Conservation (phyloP, 2,113 vertebrate species). For the Oryzias melastigma region DNA sequence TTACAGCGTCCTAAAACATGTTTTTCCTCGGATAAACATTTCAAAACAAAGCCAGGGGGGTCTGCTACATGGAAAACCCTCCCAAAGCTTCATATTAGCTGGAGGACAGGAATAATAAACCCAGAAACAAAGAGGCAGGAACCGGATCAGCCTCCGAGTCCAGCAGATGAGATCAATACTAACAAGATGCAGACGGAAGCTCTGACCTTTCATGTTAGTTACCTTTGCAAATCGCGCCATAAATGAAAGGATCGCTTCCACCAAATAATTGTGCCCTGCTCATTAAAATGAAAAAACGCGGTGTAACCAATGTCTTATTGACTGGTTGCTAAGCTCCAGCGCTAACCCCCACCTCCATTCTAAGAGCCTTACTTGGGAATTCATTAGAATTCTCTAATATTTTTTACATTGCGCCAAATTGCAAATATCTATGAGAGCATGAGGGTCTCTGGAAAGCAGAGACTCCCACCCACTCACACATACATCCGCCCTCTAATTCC, state of each 20-base stretch:
- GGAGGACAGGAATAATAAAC: background rate
- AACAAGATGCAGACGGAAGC: background rate
- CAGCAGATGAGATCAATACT: constrained; percentile 14
- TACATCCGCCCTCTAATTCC: no score
- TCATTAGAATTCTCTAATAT: background rate
- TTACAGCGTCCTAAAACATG: background rate
- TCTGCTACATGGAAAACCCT: background rate
- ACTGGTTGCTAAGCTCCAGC: background rate
- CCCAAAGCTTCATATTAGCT: no score
- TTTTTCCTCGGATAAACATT: background rate
- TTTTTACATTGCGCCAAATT: background rate
- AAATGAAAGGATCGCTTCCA: background rate
- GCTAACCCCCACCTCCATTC: rapidly evolving
- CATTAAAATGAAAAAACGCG: rapidly evolving
- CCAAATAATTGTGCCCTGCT: background rate
- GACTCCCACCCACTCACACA: background rate
- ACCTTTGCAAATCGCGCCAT: constrained; percentile 1
- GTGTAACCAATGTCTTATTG: background rate
- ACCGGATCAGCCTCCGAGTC: background rate
- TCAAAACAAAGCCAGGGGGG: background rate
- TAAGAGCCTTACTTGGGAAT: background rate
- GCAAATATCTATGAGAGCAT: background rate
- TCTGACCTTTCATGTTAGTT: constrained; percentile 20
- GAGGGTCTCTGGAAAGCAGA: background rate
- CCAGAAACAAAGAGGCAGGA: background rate